phyloP scores from a whole-genome alignment of 2,113 vertebrate genomes.

The Motacilla alba region DNA sequence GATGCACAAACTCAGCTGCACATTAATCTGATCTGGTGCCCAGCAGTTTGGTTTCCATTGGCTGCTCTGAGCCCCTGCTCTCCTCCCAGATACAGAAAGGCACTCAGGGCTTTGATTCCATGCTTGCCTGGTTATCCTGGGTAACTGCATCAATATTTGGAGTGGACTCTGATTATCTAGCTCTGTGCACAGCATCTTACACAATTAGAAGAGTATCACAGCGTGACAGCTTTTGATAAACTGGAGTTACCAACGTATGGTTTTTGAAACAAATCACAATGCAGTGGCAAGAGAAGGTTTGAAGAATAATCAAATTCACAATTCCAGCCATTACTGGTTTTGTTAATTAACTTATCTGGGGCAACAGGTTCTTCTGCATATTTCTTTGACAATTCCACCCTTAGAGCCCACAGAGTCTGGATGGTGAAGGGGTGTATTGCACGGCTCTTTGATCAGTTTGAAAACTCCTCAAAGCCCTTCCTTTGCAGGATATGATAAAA shows the following conservation, averaged over 20 bases:
- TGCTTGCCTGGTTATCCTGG: neutral
- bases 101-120: neutral
- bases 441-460: conserved; percentile 1
- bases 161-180: neutral
- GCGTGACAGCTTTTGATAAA: neutral
- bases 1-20: neutral
- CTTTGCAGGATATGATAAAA: neutral
- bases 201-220: neutral
- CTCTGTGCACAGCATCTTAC: neutral
- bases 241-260: neutral
- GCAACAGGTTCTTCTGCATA: conserved; percentile 43
- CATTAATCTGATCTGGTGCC: neutral
- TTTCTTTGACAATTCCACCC: conserved; percentile 1
- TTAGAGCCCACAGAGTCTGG: neutral
- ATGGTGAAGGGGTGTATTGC: neutral
- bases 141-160: no score
- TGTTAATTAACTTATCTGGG: conserved; percentile 29
- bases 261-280: neutral
- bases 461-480: neutral
- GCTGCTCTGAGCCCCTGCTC: neutral
- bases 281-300: neutral
- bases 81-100: neutral
- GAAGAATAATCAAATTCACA: neutral
- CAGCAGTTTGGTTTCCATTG: neutral
- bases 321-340: conserved; percentile 2